Conservation (phyloP, 2,113 vertebrate species). For the Physeter macrocephalus region DNA sequence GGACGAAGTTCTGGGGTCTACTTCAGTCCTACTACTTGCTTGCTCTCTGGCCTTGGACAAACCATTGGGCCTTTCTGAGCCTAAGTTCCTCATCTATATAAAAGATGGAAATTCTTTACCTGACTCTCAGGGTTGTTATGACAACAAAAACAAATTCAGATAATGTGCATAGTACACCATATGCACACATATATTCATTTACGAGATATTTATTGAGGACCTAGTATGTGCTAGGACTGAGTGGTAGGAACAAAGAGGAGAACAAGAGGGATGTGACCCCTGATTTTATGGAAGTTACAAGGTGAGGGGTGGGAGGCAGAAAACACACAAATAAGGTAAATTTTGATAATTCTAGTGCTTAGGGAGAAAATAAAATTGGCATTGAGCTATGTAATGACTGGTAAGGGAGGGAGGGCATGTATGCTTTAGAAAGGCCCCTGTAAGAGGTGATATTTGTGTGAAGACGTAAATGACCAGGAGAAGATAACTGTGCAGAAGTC, state of each 20-base stretch:
- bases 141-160: neutral
- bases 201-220: neutral
- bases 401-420: neutral
- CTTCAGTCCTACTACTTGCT: neutral
- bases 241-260: neutral
- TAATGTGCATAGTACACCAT: neutral
- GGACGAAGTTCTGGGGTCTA: neutral
- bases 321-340: neutral
- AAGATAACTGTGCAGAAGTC: neutral
- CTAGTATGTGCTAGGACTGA: neutral
- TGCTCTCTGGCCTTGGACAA: neutral
- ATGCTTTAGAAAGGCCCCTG: neutral
- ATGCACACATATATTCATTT: neutral
- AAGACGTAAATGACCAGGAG: neutral
- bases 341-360: neutral
- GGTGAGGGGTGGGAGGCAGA: neutral
- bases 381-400: neutral
- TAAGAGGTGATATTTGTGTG: neutral
- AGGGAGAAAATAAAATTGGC: neutral
- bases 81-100: neutral
- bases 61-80: neutral
- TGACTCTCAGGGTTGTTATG: neutral
- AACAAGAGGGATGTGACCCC: neutral
- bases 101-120: neutral
- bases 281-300: neutral